Evolutionary conservation across 2,888 invertebrate genomes (phyloP).

Genomic region (Archaeoteleia sp.): DNA sequence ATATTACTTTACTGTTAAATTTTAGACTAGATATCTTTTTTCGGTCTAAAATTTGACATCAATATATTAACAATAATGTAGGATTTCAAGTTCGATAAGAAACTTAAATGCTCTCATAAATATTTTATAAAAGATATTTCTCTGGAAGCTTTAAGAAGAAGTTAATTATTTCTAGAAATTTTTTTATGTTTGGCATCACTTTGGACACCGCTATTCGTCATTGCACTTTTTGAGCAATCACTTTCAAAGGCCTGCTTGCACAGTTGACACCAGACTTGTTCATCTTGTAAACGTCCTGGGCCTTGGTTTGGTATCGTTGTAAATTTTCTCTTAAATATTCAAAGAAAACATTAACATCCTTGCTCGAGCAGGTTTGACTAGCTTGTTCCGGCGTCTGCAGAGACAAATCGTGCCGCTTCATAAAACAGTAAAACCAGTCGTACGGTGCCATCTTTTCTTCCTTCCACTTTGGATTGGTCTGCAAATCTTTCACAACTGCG

Average conservation of each 20-base stretch:
- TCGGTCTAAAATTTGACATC: too few species aligned
- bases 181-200: too few species aligned
- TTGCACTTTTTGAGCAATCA: slow-evolving; percentile 21
- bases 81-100: too few species aligned
- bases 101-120: too few species aligned
- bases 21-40: too few species aligned
- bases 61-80: too few species aligned
- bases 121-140: too few species aligned
- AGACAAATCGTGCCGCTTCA: slow-evolving; percentile 30
- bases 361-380: slow-evolving; percentile 1
- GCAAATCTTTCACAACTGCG: slow-evolving; percentile 27
- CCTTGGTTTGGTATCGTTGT: slow-evolving; percentile 37
- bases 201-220: too few species aligned
- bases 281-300: slow-evolving; percentile 9
- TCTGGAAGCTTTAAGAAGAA: too few species aligned
- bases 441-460: slow-evolving; percentile 35
- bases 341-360: slow-evolving; percentile 15
- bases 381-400: slow-evolving; percentile 27
- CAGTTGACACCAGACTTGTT: slow-evolving; percentile 11
- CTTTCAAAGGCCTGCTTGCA: slow-evolving; percentile 19
- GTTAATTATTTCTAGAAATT: too few species aligned
- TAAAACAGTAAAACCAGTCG: slow-evolving; percentile 42
- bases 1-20: too few species aligned
- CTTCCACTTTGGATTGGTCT: slow-evolving; percentile 22
- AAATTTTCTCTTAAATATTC: slow-evolving; percentile 23